These are phyloP conservation scores for Spermophilus dauricus DNA, from an alignment of 2,113 vertebrate genomes.

Conservation along the genomic window DNA sequence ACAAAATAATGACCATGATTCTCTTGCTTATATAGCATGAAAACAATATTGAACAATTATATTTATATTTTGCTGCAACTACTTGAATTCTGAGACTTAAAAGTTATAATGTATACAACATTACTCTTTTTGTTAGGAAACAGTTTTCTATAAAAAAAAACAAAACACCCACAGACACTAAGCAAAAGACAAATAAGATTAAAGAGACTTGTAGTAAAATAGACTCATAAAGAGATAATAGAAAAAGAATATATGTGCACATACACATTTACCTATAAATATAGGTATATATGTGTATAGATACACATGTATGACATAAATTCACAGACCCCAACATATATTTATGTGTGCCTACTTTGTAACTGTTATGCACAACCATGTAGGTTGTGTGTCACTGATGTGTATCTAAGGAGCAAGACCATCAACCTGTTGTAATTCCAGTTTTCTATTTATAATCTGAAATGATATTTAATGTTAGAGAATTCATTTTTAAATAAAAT, in stretches of 20 bases:
- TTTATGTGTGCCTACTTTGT: not conserved
- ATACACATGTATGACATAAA: not conserved
- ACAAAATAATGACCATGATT: not conserved
- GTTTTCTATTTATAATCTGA: not conserved
- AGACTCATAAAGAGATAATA: not conserved
- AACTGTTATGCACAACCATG: not conserved
- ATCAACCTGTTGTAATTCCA: not conserved
- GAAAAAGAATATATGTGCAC: not conserved
- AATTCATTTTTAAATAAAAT: conserved; percentile 63
- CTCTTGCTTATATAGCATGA: not conserved
- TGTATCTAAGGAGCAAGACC: not conserved
- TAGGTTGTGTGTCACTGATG: not conserved
- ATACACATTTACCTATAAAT: not conserved
- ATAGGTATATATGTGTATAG: not conserved
- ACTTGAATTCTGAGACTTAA: not conserved
- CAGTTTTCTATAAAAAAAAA: conserved; percentile 21
- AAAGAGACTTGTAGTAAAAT: not conserved
- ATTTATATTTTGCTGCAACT: not conserved
- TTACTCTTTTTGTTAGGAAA: not conserved
- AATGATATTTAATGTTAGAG: conserved; percentile 20
- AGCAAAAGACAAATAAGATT: conserved; percentile 11
- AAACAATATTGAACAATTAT: not conserved
- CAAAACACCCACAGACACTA: not conserved
- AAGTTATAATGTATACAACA: not conserved
- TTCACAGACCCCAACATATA: accelerated